Conservation (phyloP, 2,113 vertebrate genomes). For the Otocyon megalotis region DNA sequence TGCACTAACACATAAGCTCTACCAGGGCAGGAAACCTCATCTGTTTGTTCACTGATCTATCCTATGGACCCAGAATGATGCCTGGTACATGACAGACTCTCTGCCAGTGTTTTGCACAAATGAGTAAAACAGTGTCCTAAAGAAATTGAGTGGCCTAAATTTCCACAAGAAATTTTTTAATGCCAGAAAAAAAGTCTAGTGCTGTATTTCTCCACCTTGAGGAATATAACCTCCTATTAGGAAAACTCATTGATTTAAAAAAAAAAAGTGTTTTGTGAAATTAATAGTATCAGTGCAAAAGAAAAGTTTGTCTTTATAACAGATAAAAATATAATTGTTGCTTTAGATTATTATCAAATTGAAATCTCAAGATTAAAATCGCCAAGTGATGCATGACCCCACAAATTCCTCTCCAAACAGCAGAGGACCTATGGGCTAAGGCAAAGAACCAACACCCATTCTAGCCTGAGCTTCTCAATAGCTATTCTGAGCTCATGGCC, state of each 20-base stretch:
- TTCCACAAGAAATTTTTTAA: neutral
- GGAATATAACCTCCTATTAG: neutral
- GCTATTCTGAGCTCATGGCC: neutral
- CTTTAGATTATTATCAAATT: neutral
- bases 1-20: neutral
- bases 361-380: neutral
- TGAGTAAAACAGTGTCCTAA: neutral
- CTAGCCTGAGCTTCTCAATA: neutral
- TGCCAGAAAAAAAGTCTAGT: neutral
- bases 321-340: neutral
- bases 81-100: neutral
- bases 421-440: neutral
- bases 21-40: neutral
- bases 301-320: neutral
- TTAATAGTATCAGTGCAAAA: neutral
- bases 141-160: neutral
- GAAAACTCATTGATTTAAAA: neutral
- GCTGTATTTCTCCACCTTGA: neutral
- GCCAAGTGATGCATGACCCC: rapidly evolving
- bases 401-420: neutral
- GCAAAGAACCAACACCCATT: neutral
- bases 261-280: neutral
- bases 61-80: neutral
- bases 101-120: neutral
- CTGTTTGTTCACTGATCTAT: neutral